These are phyloP conservation scores for Spheniscus humboldti DNA, from an alignment of 2,797 vertebrate genomes.

Conservation along the genomic window DNA sequence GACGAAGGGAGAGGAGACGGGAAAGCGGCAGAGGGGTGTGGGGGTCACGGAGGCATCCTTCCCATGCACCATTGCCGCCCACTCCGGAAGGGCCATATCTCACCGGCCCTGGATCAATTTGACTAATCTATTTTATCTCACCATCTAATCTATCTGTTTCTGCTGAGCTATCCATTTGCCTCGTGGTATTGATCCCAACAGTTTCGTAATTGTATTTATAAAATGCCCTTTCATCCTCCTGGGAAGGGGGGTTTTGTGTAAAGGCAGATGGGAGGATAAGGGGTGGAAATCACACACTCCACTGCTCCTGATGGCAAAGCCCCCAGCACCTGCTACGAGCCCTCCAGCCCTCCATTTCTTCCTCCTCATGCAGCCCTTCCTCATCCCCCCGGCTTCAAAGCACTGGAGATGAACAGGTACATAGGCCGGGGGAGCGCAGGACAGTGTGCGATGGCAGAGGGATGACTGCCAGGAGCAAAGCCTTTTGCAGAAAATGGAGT, in stretches of 20 bases:
- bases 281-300: background rate
- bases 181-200: background rate
- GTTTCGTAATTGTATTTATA: constrained; percentile 51
- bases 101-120: background rate
- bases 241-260: background rate
- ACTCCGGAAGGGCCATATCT: background rate
- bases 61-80: background rate
- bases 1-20: background rate
- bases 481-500: background rate
- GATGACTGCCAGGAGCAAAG: background rate
- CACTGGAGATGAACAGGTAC: background rate
- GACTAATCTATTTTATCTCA: constrained; percentile 10
- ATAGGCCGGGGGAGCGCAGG: fast-evolving
- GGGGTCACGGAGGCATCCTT: background rate
- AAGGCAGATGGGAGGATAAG: background rate
- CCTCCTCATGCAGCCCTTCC: background rate
- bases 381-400: fast-evolving
- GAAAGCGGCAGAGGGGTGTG: background rate
- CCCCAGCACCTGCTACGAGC: fast-evolving
- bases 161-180: constrained; percentile 59
- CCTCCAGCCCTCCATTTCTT: background rate
- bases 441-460: fast-evolving
- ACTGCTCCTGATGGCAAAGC: background rate
- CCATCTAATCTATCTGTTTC: constrained; percentile 49
- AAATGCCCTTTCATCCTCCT: constrained; percentile 42